Evolutionary conservation across 2,797 vertebrate genomes (phyloP).

Genomic region (Falco columbarius): DNA sequence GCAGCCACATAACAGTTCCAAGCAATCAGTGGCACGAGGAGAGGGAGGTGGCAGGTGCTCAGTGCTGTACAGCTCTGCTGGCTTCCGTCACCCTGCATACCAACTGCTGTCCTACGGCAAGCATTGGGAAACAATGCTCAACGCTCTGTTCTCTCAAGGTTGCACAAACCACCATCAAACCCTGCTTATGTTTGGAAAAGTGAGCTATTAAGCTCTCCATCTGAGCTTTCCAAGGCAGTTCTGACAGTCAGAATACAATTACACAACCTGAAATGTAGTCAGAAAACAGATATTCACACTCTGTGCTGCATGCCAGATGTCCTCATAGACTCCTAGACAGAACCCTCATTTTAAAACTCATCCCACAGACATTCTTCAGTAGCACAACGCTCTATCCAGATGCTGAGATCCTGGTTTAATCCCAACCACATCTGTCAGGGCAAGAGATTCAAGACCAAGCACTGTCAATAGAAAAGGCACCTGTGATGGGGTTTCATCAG

Average conservation of each 20-base stretch:
- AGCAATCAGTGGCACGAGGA: accelerated
- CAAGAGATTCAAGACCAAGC: not conserved
- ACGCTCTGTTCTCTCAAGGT: not conserved
- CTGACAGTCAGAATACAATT: not conserved
- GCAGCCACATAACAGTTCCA: not conserved
- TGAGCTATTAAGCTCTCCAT: not conserved
- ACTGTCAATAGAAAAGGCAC: not conserved
- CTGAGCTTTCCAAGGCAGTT: not conserved
- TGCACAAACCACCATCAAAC: not conserved
- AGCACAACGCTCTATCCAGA: not conserved
- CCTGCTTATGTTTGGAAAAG: not conserved
- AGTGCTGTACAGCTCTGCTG: not conserved
- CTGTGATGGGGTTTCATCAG: not conserved
- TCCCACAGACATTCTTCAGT: not conserved
- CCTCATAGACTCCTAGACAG: not conserved
- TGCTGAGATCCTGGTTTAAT: not conserved
- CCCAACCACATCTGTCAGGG: not conserved
- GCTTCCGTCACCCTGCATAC: not conserved
- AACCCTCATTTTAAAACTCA: not conserved
- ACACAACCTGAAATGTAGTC: not conserved
- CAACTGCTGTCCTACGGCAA: not conserved
- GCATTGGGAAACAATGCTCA: accelerated
- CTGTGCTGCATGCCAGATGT: not conserved
- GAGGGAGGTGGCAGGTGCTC: not conserved
- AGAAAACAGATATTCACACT: not conserved